Percentiles rank a stretch among this genome's conserved stretches.
Conservation (phyloP, 2,113 vertebrate genomes). For the Leucosticte australis region DNA sequence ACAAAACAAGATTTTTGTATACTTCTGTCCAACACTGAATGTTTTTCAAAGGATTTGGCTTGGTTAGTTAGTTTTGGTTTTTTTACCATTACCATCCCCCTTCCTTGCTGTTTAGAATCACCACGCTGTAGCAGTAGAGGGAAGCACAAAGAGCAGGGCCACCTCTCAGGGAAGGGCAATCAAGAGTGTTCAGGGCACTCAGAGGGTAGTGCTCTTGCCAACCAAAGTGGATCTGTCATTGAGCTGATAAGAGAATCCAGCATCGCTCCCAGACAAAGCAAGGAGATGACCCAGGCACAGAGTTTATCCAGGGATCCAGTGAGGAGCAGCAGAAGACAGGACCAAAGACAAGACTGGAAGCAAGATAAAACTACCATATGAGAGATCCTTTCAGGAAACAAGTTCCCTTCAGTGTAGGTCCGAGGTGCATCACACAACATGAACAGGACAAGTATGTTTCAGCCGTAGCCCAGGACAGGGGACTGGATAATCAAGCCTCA, state of each 20-base stretch:
- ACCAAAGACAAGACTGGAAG: background rate
- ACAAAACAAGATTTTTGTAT: background rate
- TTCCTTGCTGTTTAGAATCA: background rate
- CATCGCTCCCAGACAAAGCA: background rate
- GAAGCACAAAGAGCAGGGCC: background rate
- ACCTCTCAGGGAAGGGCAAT: background rate
- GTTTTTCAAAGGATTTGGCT: background rate
- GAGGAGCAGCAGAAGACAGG: background rate
- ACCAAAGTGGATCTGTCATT: too few species aligned
- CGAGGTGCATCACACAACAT: background rate
- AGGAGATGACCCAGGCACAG: background rate
- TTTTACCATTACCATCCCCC: rapidly evolving
- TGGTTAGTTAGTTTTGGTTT: background rate
- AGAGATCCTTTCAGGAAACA: background rate
- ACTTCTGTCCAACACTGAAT: background rate
- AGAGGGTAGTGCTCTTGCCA: background rate
- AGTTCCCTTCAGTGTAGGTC: background rate
- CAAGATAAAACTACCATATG: background rate
- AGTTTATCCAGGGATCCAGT: background rate
- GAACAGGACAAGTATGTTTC: background rate
- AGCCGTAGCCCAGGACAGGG: rapidly evolving
- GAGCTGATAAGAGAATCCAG: background rate
- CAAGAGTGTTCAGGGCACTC: background rate
- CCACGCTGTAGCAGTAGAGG: background rate
- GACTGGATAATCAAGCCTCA: background rate